Evolutionary conservation across 2,113 vertebrate genomes (phyloP).

Genomic region (Notarius lentiginosus): DNA sequence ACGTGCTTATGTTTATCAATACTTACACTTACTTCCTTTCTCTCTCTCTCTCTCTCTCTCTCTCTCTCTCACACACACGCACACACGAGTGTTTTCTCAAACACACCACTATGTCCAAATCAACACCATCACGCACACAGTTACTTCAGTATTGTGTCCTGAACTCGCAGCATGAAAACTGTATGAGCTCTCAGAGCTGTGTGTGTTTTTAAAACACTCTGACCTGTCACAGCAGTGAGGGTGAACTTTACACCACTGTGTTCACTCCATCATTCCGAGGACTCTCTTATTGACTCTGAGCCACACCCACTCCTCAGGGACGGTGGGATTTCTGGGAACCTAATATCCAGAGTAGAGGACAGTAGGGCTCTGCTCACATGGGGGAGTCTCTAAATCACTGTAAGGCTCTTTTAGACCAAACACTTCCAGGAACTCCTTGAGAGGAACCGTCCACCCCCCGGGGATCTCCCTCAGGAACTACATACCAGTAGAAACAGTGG

Average conservation of each 20-base stretch:
- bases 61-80: background rate
- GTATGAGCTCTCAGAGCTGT: background rate
- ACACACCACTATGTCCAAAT: background rate
- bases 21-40: background rate
- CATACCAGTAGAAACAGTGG: no score
- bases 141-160: constrained; percentile 15
- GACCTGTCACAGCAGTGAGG: background rate
- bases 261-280: background rate
- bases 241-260: background rate
- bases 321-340: background rate
- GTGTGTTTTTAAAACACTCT: background rate
- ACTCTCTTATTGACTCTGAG: background rate
- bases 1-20: no score
- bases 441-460: no score
- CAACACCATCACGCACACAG: background rate
- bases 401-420: background rate
- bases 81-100: background rate
- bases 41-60: background rate
- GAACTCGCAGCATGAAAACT: background rate
- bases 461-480: no score
- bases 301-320: background rate
- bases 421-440: no score
- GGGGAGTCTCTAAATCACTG: background rate
- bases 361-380: background rate
- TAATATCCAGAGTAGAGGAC: background rate